These are phyloP conservation scores for Alosa alosa DNA, from an alignment of 2,113 vertebrate genomes.

Conservation along the genomic window DNA sequence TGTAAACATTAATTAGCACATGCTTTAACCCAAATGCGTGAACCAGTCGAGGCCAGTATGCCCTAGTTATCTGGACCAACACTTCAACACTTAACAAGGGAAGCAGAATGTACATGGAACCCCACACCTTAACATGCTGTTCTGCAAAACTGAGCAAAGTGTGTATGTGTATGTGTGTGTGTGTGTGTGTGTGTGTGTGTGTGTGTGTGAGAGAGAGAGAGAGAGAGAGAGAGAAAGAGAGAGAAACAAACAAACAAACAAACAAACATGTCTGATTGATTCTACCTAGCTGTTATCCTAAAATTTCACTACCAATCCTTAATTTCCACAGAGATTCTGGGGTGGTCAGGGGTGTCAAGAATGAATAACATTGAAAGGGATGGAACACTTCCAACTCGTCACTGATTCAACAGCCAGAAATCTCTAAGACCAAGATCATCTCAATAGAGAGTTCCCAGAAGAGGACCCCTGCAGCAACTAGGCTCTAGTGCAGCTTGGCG, in stretches of 20 bases:
- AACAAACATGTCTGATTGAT: not conserved
- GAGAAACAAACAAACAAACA: not conserved
- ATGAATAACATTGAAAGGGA: not conserved
- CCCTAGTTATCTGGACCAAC: too few relatives aligned
- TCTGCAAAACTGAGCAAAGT: not conserved
- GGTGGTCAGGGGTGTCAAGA: not conserved
- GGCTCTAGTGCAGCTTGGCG: not conserved
- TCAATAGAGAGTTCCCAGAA: not conserved
- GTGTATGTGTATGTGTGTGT: not conserved
- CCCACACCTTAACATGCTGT: too few relatives aligned
- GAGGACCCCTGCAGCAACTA: not conserved
- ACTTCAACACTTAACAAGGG: too few relatives aligned
- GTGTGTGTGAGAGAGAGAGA: too few relatives aligned
- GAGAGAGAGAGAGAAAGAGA: conserved; percentile 17
- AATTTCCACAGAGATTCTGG: not conserved
- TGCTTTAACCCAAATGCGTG: conserved; percentile 17
- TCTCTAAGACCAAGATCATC: not conserved
- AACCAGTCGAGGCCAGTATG: too few relatives aligned
- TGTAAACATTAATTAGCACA: conserved; percentile 19
- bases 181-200: not conserved
- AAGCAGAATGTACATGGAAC: not conserved
- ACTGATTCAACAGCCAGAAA: not conserved
- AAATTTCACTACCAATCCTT: not conserved
- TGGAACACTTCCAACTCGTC: not conserved
- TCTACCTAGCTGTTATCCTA: not conserved